Evolutionary conservation across 2,888 invertebrate genomes (phyloP), one percentile per base, ranked within the genome.

Genomic region (Drosophila kanekoi): DNA sequence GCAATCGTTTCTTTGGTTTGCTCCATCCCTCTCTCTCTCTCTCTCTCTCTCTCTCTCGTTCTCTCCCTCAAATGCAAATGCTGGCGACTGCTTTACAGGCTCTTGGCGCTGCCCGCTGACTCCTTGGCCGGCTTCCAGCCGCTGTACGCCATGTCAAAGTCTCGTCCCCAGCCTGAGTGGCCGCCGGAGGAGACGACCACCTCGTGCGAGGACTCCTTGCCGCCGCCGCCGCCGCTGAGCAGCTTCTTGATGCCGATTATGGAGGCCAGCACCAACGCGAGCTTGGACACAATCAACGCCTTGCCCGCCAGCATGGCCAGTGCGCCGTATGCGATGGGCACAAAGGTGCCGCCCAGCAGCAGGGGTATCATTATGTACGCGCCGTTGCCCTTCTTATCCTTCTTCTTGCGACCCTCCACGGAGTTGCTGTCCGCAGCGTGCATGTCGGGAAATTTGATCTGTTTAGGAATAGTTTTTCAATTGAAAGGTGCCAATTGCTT

Each of bases 161-260:
- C 94, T 65, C 95, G 93, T 91, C 96, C 96, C 96, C 96, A 96
- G 81, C 96, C 96, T 61, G 95, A 94, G 62, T 95, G 94, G 72
- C 95, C 94, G 58, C 94, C 95, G 51, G 95, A 94, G 9, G 94
- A 94, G 13, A 96, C 95, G 0, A 96, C 96, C 28, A 96, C 94
- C 82, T 95, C 95, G 83, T 95, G 95, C 14, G 94, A 94, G 57
- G 94, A 94, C 62, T 95, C 95, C 75, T 92, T 92, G 62, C 94
- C 94, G 35, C 94, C 94, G 40, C 94, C 94, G 3, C 94, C 94
- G 3, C 95, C 94, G 20, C 95, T 95, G 47, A 97, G 93, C 33
- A 97, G 94, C 88, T 97, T 97, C 93, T 97, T 97, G 91, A 97
- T 93, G 3, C 97, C 97, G 79, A 97, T 96, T 83, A 97, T 97